A percentile compares a stretch with the other conserved stretches of the same genome.
Conservation (phyloP, 2,888 invertebrate genomes). For the Troglohyphantes excavatus region DNA sequence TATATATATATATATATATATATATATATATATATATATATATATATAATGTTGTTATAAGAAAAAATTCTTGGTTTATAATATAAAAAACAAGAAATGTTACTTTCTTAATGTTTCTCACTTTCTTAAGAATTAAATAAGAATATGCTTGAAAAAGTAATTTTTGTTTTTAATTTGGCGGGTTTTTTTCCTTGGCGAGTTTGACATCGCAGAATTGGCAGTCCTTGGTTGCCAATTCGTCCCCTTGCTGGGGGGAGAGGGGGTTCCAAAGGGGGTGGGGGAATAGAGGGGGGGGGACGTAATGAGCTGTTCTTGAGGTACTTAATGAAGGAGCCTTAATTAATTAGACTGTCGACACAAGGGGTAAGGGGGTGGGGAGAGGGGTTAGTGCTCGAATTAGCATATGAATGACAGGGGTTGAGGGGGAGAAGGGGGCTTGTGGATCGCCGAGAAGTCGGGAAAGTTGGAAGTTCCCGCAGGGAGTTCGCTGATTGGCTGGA, state of each 20-base stretch:
- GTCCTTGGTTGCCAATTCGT: background rate
- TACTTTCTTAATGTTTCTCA: no score
- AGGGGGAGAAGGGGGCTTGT: constrained; percentile 5
- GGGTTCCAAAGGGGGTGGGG: constrained; percentile 20
- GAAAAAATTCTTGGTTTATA: no score
- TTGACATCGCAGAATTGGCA: background rate
- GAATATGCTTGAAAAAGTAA: no score
- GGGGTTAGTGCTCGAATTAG: constrained; percentile 51
- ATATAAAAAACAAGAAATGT: no score
- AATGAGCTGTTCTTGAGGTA: constrained; percentile 77
- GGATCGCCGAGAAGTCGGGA: constrained; percentile 37
- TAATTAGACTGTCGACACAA: constrained; percentile 72
- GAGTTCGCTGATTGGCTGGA: background rate
- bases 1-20: no score
- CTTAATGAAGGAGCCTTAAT: constrained; percentile 75
- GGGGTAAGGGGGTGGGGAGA: constrained; percentile 46
- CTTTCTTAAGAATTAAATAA: no score
- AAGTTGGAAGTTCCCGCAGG: constrained; percentile 20
- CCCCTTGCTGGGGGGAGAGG: constrained; percentile 53
- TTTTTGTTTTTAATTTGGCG: no score
- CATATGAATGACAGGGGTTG: constrained; percentile 74
- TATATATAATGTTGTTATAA: no score
- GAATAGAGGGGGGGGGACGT: constrained; percentile 18
- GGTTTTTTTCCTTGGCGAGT: background rate
- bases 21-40: no score